Evolutionary conservation across 2,888 invertebrate species (phyloP), one percentile per base, ranked within the genome.

Genomic region (Nymphalis c-album): DNA sequence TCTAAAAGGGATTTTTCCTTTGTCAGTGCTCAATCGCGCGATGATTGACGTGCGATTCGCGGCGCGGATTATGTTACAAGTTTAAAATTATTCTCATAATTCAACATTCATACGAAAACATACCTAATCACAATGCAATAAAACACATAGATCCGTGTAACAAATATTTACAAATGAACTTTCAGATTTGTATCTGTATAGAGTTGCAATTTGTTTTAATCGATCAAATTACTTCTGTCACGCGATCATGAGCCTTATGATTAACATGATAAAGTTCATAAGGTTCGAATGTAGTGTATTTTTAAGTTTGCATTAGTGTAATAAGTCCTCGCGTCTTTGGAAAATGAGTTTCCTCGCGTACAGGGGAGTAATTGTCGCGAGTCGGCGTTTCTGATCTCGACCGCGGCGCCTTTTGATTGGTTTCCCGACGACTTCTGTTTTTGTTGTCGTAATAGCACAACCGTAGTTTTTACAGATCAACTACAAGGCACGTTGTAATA

Each of bases 291-390:
- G 70, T 55, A 72, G 13, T 16, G 60, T 48, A n/a, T 64, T 47
- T 20, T 2, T 69, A 77, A 71, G 22, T 74, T 81, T 77, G 87
- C 73, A 60, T 63, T 69, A 73, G 76, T 81, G 85, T 90, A 90
- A 90, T 90, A 90, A 90, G 87, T 85, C 86, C 85, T 83, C 10
- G 35, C 84, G 85, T 83, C 82, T 87, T 85, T 87, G 90, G 91
- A 88, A 91, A 91, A 91, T 91, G 91, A 90, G 90, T 91, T 91
- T 91, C 88, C 90, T 85, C 83, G 81, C 79, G 79, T 73, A 75
- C 76, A 73, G 79, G 81, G 80, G 80, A 78, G 85, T 88, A 89
- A 88, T 89, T 87, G 88, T 85, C 81, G 82, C 82, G 77, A 81
- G 86, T 68, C 77, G 77, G 79, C 82, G 76, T 82, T 82, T 83